Percentiles rank a stretch among this genome's conserved stretches.
Evolutionary conservation across 2,888 invertebrate genomes (phyloP).

Genomic region (Caenorhabditis sinica): DNA sequence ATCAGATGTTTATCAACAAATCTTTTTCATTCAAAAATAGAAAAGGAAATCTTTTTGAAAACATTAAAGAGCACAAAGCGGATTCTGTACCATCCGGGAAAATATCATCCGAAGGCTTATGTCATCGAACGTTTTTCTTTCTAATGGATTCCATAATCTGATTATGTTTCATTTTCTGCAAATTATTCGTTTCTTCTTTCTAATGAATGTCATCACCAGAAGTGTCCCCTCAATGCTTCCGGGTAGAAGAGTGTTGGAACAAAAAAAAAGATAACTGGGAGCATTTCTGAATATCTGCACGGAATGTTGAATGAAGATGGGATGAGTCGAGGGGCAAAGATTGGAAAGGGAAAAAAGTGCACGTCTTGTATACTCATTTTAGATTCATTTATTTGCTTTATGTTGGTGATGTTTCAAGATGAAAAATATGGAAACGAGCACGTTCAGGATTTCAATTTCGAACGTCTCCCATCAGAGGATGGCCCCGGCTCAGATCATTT

Average conservation of each 20-base stretch:
- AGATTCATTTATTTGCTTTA: neutral
- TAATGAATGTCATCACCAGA: conserved; percentile 27
- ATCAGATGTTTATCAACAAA: conserved; percentile 21
- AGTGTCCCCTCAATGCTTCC: conserved; percentile 20
- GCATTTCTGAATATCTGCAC: conserved; percentile 8
- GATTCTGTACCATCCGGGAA: conserved; percentile 1
- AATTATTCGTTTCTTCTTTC: conserved; percentile 8
- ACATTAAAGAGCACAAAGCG: conserved; percentile 34
- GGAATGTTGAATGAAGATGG: conserved; percentile 19
- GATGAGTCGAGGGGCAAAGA: conserved; percentile 11
- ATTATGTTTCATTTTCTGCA: conserved; percentile 35
- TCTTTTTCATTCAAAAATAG: conserved; percentile 21
- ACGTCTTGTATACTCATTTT: neutral
- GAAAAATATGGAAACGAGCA: no score
- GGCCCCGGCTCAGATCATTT: no score
- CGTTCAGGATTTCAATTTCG: no score
- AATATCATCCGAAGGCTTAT: neutral
- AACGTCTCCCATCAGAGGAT: no score
- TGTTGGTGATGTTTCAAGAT: no score
- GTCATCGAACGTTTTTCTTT: conserved; percentile 5
- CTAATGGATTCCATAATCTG: conserved; percentile 7
- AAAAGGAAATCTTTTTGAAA: conserved; percentile 23
- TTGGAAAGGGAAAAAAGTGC: conserved; percentile 10
- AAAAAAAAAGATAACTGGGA: conserved; percentile 6
- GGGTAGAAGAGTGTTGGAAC: conserved; percentile 6